Conservation (phyloP, 2,797 vertebrate species). For the Phrynocephalus forsythii region DNA sequence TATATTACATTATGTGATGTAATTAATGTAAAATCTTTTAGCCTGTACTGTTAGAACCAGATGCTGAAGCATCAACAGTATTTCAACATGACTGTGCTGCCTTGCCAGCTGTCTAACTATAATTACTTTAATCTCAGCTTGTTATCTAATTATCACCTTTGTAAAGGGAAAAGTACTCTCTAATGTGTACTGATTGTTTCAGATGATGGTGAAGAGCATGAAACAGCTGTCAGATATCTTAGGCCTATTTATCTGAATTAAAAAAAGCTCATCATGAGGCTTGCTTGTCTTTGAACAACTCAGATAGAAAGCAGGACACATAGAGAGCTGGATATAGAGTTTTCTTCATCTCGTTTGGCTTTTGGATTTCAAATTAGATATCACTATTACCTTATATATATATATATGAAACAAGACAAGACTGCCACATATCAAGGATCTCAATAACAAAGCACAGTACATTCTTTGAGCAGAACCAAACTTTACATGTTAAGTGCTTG, state of each 20-base stretch:
- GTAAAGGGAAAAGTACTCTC: slow-evolving; percentile 88
- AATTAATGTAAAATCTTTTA: slow-evolving; percentile 87
- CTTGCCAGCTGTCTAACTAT: slow-evolving; percentile 87
- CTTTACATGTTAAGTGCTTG: not conserved
- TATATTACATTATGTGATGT: slow-evolving; percentile 87
- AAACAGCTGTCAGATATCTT: slow-evolving; percentile 86
- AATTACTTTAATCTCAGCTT: slow-evolving; percentile 92
- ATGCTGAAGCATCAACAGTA: slow-evolving; percentile 86
- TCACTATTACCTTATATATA: slow-evolving; percentile 49
- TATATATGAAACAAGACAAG: slow-evolving; percentile 30
- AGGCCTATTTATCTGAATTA: slow-evolving; percentile 77
- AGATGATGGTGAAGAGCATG: slow-evolving; percentile 84
- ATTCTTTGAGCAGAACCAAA: not conserved
- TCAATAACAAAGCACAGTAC: not conserved
- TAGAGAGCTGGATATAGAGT: not conserved
- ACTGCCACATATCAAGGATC: not conserved
- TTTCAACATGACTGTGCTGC: slow-evolving; percentile 84
- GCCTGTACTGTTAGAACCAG: slow-evolving; percentile 83
- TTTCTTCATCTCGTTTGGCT: slow-evolving; percentile 65
- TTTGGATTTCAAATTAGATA: slow-evolving; percentile 63
- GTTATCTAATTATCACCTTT: slow-evolving; percentile 93
- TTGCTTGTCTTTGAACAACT: slow-evolving; percentile 65
- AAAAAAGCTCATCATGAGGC: slow-evolving; percentile 76
- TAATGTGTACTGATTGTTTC: slow-evolving; percentile 87
- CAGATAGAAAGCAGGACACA: slow-evolving; percentile 58